Percentiles rank a stretch among this genome's conserved stretches.
Conservation (phyloP, 1,140 invertebrate species). For the Oryctes rhinoceros region DNA sequence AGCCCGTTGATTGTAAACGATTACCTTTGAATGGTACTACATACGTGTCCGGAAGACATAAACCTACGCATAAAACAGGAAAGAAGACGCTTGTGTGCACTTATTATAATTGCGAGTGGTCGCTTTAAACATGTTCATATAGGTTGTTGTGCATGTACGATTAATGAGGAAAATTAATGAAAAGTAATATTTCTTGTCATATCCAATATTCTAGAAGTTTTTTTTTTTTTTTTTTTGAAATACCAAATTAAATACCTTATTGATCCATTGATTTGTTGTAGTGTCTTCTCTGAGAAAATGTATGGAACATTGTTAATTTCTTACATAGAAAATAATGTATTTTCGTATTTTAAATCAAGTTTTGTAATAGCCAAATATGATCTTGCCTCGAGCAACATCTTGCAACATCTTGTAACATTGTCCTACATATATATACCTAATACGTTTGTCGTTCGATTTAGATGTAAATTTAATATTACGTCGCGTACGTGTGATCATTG, state of each 20-base stretch:
- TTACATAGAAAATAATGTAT: too few relatives aligned
- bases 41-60: not conserved
- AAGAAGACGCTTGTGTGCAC: not conserved
- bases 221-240: too few relatives aligned
- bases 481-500: constrained; percentile 1
- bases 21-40: not conserved
- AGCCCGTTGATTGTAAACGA: not conserved
- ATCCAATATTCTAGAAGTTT: not conserved
- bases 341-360: too few relatives aligned
- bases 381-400: too few relatives aligned
- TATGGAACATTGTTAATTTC: too few relatives aligned
- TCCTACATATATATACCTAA: not conserved
- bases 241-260: too few relatives aligned
- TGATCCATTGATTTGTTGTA: too few relatives aligned
- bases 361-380: too few relatives aligned
- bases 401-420: too few relatives aligned
- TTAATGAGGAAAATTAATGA: not conserved
- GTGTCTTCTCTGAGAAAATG: too few relatives aligned
- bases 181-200: not conserved
- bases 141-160: not conserved
- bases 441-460: not conserved
- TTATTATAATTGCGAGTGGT: constrained; percentile 3
- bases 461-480: constrained; percentile 4
- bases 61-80: not conserved
- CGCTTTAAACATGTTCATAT: not conserved